These are phyloP conservation scores for Polypedilum pembai DNA, from an alignment of 1,140 invertebrate genomes.

Conservation along the genomic window DNA sequence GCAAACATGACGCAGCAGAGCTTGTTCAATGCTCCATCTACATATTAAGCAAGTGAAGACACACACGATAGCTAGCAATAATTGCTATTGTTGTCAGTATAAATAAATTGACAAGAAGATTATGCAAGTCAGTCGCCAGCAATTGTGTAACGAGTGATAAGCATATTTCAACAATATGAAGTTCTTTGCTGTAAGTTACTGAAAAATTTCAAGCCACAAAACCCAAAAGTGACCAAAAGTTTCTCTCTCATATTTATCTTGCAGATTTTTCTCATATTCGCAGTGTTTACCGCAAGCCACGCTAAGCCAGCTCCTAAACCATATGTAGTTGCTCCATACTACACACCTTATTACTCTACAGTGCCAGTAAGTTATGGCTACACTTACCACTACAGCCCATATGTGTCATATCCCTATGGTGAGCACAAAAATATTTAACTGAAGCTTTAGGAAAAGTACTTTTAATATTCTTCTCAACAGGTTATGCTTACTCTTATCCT, in stretches of 20 bases:
- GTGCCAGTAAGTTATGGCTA: not conserved
- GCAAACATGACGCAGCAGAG: too few species aligned
- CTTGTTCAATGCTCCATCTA: too few species aligned
- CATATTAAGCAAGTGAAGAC: too few species aligned
- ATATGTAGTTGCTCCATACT: not conserved
- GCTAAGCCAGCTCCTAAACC: not conserved
- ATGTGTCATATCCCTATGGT: not conserved
- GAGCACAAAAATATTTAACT: not conserved
- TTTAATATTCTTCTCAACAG: not conserved
- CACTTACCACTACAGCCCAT: not conserved
- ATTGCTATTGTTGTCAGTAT: too few species aligned
- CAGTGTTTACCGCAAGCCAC: not conserved
- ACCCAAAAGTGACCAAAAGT: not conserved
- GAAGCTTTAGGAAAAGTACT: too few species aligned
- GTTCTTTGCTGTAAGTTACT: not conserved
- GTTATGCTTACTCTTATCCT: conserved; percentile 11
- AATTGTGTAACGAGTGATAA: too few species aligned
- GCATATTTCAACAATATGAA: too few species aligned
- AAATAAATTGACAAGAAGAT: too few species aligned
- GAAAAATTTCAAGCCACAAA: not conserved
- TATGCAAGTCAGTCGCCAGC: too few species aligned
- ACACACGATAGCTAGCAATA: too few species aligned
- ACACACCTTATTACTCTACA: not conserved
- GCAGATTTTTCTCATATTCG: not conserved
- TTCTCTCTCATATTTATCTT: not conserved